Percentiles rank a stretch among this genome's conserved stretches.
Conservation (phyloP, 2,113 vertebrate species). For the Gnathonemus echidnorhynchus region DNA sequence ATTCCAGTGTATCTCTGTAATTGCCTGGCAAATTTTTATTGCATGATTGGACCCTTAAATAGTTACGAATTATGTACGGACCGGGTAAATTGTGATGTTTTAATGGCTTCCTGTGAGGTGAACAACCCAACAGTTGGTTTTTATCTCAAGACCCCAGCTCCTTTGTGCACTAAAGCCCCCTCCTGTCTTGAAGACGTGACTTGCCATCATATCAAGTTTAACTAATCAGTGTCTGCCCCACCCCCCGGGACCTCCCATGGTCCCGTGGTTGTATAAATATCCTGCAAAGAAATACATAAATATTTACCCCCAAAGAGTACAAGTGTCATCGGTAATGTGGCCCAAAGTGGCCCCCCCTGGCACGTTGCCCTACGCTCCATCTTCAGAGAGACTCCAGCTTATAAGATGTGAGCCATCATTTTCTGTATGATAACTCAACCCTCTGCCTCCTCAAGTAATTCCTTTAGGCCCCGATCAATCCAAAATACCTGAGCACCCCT, state of each 20-base stretch:
- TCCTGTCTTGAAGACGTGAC: neutral
- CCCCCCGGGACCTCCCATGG: neutral
- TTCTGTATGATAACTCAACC: neutral
- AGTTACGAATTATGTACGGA: neutral
- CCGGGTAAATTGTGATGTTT: neutral
- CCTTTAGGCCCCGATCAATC: neutral
- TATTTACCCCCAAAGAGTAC: neutral
- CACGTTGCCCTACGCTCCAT: neutral
- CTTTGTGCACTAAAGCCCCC: neutral
- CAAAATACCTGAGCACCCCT: neutral
- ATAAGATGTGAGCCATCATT: neutral
- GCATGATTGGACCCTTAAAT: neutral
- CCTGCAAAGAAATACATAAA: slow-evolving; percentile 6
- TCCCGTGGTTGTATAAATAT: neutral
- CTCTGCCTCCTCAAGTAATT: neutral
- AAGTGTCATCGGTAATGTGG: neutral
- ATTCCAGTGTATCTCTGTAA: neutral
- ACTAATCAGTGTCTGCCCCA: neutral
- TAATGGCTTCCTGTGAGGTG: neutral
- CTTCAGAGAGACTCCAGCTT: neutral
- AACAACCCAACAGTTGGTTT: neutral
- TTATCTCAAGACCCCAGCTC: neutral
- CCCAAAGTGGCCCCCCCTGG: neutral
- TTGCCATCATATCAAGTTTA: neutral
- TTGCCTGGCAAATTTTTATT: neutral